Evolutionary conservation across 2,113 vertebrate species (phyloP), one percentile per base, ranked within the genome.

Genomic region (Nematolebias whitei): DNA sequence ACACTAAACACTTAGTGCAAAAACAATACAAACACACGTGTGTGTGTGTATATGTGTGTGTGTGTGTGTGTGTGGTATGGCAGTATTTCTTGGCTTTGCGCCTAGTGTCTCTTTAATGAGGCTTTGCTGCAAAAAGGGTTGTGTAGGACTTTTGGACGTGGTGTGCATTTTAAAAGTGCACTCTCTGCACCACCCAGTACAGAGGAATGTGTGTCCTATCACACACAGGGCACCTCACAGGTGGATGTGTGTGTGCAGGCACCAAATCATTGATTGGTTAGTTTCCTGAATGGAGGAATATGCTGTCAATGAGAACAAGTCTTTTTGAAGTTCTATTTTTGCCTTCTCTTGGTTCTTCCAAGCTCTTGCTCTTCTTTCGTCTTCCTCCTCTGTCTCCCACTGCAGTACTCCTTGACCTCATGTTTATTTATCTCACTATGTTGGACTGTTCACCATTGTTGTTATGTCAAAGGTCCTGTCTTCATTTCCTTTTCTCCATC

Each of bases 61-160:
- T 66, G 71, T 64, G 77, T 32, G 63, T 71, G 70, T 77, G 84
- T 86, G 86, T 77, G 83, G 82, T 83, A 75, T 79, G 68, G 50
- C 71, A 67, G 68, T 83, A 74, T 77, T 76, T 81, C 74, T 76
- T 85, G 47, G 80, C 80, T 86, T 80, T 81, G 83, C 86, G 82
- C 82, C 85, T 71, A 79, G 80, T 80, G 81, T 85, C 78, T 84
- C 84, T 87, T 88, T 90, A 91, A 85, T 90, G 88, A 89, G 87
- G 81, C 87, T 89, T 82, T 86, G 81, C 87, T 83, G 85, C 84
- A 80, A 83, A 71, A 85, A 68, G 71, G 76, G 73, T 79, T 78
- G 73, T 71, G 70, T 50, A 63, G 63, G 74, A 79, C 73, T 82
- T 75, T 71, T n/a, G n/a, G 76, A 79, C 70, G 85, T 85, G 79